Base-by-base conservation (phyloP, 2,888 invertebrate species). In the Merodon equestris region DNA sequence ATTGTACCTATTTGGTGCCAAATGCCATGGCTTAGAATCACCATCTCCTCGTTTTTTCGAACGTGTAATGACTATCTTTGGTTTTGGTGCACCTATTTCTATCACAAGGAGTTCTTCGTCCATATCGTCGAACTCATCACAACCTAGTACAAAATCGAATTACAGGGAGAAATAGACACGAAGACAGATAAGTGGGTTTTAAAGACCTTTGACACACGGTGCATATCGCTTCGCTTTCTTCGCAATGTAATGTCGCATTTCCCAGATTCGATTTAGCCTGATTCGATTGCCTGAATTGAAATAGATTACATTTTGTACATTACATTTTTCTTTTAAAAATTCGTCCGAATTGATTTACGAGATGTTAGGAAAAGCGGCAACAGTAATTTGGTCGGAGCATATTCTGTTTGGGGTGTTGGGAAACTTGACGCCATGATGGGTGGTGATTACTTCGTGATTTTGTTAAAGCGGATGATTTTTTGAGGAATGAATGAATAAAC, bases 1-100 rank as follows among this genome's bases (percentile, higher is more conserved):
- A 0, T 83, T 82, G 44, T 87, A 87, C 1, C 84, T 82, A 82
- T 87, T 87, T 0, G 87, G 87, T 0, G 87, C 83, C 34, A 84
- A 73, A 1, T 86, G 83, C 82, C 85, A 86, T 1, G 76, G 44
- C 13, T 68, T 1, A 27, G 7, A 27, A 27, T 7, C 27, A 2
- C 27, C 7, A 27, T 27, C 27, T 7, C 7, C 7, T 7, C 7
- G 2, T 7, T 27, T 27, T 7, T 27, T 27, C 3, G 27, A 7
- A 27, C 27, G 27, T 4, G 27, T 2, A 7, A 27, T 27, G 7
- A 27, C 27, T 4, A 27, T 27, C 27, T 4, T 7, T 7, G 27
- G 27, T 27, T 27, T 27, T 7, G 27, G 2, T 7, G 27, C 27
- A 7, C 27, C 27, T 27, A 27, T 27, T 27, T 27, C 27, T 27